Conservation (phyloP, 2,888 invertebrate genomes). For the Eupithecia subfuscata region DNA sequence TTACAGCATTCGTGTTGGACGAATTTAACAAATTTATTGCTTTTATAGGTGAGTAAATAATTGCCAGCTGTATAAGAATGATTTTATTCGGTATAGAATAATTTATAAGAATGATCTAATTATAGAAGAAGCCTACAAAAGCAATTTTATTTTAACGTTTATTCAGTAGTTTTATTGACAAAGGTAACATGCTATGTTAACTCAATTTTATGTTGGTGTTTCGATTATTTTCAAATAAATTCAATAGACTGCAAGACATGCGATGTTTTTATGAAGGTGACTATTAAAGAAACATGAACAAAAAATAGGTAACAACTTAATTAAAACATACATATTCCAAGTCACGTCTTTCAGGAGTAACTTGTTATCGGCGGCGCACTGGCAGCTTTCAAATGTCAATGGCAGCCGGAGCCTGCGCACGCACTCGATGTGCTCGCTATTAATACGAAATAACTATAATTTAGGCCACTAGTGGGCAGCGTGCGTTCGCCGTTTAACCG, state of each 20-base stretch:
- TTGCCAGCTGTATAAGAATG: not conserved
- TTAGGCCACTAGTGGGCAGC: slow-evolving; percentile 53
- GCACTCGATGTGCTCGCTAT: slow-evolving; percentile 75
- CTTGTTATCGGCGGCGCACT: slow-evolving; percentile 42
- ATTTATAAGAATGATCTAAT: not conserved
- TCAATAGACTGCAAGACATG: slow-evolving; percentile 10
- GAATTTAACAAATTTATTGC: not conserved
- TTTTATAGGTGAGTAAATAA: not conserved
- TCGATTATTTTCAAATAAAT: slow-evolving; percentile 16
- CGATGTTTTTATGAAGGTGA: not conserved
- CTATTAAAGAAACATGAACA: not conserved
- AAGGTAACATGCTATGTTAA: not conserved
- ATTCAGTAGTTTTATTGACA: not conserved
- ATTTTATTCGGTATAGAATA: not conserved
- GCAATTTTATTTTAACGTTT: not conserved
- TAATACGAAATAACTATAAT: slow-evolving; percentile 81
- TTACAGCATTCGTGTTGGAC: slow-evolving; percentile 2
- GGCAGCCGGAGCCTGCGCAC: slow-evolving; percentile 67
- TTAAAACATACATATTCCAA: slow-evolving; percentile 39
- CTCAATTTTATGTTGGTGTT: not conserved
- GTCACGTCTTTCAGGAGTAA: slow-evolving; percentile 49
- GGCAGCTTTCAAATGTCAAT: slow-evolving; percentile 70
- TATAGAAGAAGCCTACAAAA: not conserved
- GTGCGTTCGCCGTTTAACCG: slow-evolving; percentile 69
- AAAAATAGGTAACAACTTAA: slow-evolving; percentile 23